Evolutionary conservation across 2,888 invertebrate species (phyloP).

Genomic region (Harpalus rufipes): DNA sequence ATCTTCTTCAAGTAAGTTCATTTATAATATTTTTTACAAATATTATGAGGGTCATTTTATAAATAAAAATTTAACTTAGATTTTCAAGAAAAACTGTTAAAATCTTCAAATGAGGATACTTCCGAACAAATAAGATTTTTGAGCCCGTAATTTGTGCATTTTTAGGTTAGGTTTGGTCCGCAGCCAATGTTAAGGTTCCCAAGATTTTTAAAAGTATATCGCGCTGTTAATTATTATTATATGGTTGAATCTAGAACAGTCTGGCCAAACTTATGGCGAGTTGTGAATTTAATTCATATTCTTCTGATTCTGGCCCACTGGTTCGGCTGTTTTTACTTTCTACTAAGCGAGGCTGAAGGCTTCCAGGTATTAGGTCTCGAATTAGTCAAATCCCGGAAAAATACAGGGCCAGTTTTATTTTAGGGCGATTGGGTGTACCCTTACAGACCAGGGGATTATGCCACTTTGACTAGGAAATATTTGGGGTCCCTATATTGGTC

Average conservation of each 20-base stretch:
- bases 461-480: conserved; percentile 94
- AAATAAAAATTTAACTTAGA: too few relatives aligned
- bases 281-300: conserved; percentile 96
- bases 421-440: conserved; percentile 95
- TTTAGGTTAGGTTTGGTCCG: conserved; percentile 83
- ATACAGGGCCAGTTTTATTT: not conserved
- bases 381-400: not conserved
- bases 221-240: conserved; percentile 95
- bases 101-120: too few relatives aligned
- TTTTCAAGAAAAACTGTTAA: too few relatives aligned
- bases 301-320: conserved; percentile 96
- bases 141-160: not conserved
- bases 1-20: conserved; percentile 84
- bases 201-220: conserved; percentile 93
- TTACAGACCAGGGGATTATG: conserved; percentile 91
- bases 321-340: conserved; percentile 98
- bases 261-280: conserved; percentile 97
- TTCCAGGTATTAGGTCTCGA: conserved; percentile 82
- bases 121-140: too few relatives aligned
- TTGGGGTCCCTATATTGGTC: conserved; percentile 98
- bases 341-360: conserved; percentile 94
- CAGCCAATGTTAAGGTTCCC: conserved; percentile 94
- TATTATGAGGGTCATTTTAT: too few relatives aligned
- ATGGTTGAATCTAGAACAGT: conserved; percentile 97
- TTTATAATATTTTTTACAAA: too few relatives aligned